These are phyloP conservation scores for Alitta virens DNA, from an alignment of 2,888 invertebrate genomes.

Conservation along the genomic window DNA sequence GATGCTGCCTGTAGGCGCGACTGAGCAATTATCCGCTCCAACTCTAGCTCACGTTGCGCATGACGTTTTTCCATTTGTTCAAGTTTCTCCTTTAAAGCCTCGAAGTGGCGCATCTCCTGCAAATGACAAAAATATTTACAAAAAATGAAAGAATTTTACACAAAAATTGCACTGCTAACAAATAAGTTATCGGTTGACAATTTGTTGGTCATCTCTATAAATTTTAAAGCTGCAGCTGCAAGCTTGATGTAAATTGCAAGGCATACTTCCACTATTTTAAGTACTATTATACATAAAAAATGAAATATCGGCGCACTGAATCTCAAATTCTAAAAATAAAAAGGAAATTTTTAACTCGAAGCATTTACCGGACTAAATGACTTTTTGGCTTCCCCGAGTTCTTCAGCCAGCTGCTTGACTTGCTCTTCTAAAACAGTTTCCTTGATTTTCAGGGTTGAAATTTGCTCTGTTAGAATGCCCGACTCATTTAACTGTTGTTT, in stretches of 20 bases:
- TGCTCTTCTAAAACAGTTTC: constrained; percentile 43
- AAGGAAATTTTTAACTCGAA: too few relatives aligned
- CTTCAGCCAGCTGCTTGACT: constrained; percentile 41
- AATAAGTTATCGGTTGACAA: too few relatives aligned
- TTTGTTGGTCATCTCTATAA: too few relatives aligned
- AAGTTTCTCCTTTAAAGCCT: constrained; percentile 49
- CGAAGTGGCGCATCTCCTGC: constrained; percentile 55
- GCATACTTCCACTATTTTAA: too few relatives aligned
- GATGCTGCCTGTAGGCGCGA: constrained; percentile 35
- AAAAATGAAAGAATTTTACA: too few relatives aligned
- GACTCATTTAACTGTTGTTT: constrained; percentile 41
- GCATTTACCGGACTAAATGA: constrained; percentile 51
- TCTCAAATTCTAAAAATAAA: too few relatives aligned
- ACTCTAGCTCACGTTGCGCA: constrained; percentile 44
- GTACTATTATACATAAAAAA: too few relatives aligned
- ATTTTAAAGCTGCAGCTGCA: too few relatives aligned
- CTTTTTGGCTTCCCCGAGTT: constrained; percentile 47
- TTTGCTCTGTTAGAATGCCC: constrained; percentile 40
- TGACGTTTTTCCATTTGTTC: constrained; percentile 45
- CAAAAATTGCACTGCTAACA: too few relatives aligned
- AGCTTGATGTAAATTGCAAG: too few relatives aligned
- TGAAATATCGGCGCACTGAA: too few relatives aligned
- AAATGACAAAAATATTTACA: too few relatives aligned
- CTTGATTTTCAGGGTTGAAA: constrained; percentile 40
- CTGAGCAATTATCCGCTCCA: constrained; percentile 39